Evolutionary conservation across 2,113 vertebrate genomes (phyloP).

Genomic region (Steatornis caripensis): DNA sequence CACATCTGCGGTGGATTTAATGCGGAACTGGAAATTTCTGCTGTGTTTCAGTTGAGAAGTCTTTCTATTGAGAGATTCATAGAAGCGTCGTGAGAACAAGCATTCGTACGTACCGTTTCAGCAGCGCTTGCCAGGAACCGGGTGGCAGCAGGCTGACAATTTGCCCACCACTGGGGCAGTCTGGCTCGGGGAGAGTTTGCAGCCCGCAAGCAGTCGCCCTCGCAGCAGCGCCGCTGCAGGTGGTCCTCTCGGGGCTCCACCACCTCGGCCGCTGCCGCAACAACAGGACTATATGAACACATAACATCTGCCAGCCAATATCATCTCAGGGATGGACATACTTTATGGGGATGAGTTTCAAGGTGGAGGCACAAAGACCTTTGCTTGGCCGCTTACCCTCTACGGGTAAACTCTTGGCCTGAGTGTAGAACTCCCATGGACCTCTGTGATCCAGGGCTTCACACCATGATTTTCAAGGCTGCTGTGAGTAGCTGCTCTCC

Average conservation of each 20-base stretch:
- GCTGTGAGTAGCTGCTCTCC: not conserved
- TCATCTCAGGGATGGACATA: not conserved
- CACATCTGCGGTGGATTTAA: rapidly evolving
- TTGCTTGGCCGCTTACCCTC: not conserved
- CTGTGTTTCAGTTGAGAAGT: not conserved
- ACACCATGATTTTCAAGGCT: not conserved
- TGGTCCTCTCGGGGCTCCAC: too few species aligned
- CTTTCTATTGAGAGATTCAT: not conserved
- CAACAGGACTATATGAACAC: not conserved
- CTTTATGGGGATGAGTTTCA: not conserved
- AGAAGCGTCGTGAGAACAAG: not conserved
- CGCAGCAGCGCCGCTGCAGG: rapidly evolving
- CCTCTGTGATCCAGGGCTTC: not conserved
- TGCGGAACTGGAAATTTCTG: not conserved
- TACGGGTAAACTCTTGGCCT: not conserved
- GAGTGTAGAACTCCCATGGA: not conserved
- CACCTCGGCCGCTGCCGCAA: not conserved
- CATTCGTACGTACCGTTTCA: not conserved
- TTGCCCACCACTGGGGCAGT: rapidly evolving
- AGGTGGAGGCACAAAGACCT: not conserved
- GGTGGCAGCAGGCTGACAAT: not conserved
- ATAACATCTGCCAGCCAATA: not conserved
- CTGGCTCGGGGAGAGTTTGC: not conserved
- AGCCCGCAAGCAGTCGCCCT: not conserved
- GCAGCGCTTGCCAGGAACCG: not conserved